A percentile compares a stretch with the other conserved stretches of the same genome.
Evolutionary conservation across 2,797 vertebrate species (phyloP).

Genomic region (Brachyrhaphis roseni): DNA sequence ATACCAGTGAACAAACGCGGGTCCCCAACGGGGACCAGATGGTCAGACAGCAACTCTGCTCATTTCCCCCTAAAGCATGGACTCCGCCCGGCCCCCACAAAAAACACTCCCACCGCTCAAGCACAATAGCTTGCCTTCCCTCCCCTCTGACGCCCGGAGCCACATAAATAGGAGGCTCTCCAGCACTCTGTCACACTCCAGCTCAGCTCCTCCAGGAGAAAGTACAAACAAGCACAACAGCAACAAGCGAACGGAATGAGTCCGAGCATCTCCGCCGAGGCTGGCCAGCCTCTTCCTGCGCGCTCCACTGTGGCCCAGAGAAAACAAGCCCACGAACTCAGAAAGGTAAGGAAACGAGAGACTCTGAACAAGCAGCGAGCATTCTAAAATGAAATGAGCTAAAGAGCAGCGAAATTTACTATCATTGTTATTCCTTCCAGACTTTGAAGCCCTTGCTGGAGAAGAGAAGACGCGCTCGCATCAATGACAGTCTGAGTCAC

Average conservation of each 20-base stretch:
- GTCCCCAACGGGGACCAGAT: constrained; percentile 67
- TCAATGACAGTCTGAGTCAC: constrained; percentile 88
- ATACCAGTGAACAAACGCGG: constrained; percentile 61
- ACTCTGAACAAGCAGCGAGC: background rate
- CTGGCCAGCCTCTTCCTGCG: constrained; percentile 52
- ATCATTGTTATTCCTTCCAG: constrained; percentile 55
- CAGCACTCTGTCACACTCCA: constrained; percentile 46
- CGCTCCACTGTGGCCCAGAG: constrained; percentile 82
- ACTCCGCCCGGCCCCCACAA: background rate
- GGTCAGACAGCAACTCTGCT: constrained; percentile 55
- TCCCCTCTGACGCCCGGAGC: constrained; percentile 70
- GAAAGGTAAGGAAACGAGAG: constrained; percentile 83
- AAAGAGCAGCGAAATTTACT: constrained; percentile 38
- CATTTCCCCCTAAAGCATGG: constrained; percentile 56
- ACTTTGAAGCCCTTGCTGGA: constrained; percentile 86
- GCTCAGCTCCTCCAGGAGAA: constrained; percentile 52
- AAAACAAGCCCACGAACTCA: constrained; percentile 83
- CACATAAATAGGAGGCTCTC: constrained; percentile 75
- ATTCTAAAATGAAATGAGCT: no score
- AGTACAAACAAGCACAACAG: constrained; percentile 43
- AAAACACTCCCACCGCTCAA: constrained; percentile 22
- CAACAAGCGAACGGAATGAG: constrained; percentile 68
- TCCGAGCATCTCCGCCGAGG: constrained; percentile 69
- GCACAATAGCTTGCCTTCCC: constrained; percentile 58
- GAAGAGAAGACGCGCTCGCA: constrained; percentile 86